Percentiles rank a stretch among this genome's conserved stretches.
Evolutionary conservation across 1,140 invertebrate genomes (phyloP).

Genomic region (Argopecten irradians): DNA sequence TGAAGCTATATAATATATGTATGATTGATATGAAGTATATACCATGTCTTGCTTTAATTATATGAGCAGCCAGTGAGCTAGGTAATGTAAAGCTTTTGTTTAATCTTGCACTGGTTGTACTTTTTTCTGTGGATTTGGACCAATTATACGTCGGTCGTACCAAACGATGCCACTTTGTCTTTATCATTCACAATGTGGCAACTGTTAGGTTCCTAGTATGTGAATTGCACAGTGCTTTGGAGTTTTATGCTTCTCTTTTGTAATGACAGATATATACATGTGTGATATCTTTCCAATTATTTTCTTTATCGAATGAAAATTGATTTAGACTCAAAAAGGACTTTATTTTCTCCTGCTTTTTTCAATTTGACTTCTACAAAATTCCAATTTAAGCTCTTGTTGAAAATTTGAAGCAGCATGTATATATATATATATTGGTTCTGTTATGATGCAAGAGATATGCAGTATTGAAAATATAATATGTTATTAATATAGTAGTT

Average conservation of each 20-base stretch:
- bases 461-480: too few relatives aligned
- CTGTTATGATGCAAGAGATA: too few relatives aligned
- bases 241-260: neutral
- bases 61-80: neutral
- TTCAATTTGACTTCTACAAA: too few relatives aligned
- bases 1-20: too few relatives aligned
- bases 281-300: neutral
- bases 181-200: neutral
- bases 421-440: too few relatives aligned
- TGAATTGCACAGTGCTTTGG: neutral
- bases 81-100: neutral
- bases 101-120: neutral
- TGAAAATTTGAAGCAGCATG: too few relatives aligned
- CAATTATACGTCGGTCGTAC: conserved; percentile 6
- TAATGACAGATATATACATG: neutral
- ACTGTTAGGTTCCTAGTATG: neutral
- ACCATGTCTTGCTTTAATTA: neutral
- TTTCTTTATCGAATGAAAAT: too few relatives aligned
- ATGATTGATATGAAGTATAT: too few relatives aligned
- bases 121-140: neutral
- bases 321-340: too few relatives aligned
- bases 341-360: too few relatives aligned
- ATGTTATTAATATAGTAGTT: too few relatives aligned
- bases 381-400: too few relatives aligned
- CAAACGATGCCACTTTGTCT: neutral